Conservation (phyloP, 2,113 vertebrate species). For the Monarcha castaneiventris region DNA sequence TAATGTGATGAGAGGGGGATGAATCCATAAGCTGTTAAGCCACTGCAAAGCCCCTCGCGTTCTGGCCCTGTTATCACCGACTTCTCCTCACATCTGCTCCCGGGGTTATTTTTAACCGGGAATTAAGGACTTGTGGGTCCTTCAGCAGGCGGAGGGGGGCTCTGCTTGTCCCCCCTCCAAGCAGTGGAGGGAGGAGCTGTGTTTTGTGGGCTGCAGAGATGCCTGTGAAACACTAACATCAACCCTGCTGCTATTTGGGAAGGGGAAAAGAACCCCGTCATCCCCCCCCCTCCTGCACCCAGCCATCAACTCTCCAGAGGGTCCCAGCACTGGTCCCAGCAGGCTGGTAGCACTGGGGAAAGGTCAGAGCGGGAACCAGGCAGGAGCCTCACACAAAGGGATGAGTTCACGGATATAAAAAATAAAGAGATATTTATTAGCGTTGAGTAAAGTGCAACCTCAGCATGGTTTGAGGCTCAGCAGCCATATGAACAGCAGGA, state of each 20-base stretch:
- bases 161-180: too few relatives aligned
- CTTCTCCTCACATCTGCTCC: slow-evolving; percentile 50
- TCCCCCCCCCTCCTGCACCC: not conserved
- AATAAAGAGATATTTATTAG: slow-evolving; percentile 33
- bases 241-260: too few relatives aligned
- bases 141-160: not conserved
- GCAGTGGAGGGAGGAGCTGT: not conserved
- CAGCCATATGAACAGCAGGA: fast-evolving
- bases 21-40: slow-evolving; percentile 28
- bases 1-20: not conserved
- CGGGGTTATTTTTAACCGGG: slow-evolving; percentile 9
- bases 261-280: fast-evolving
- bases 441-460: not conserved
- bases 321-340: not conserved
- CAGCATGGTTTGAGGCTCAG: not conserved
- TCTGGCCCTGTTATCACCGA: not conserved
- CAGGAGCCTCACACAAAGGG: not conserved
- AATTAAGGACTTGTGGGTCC: not conserved
- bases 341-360: not conserved
- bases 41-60: not conserved
- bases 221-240: not conserved
- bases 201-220: not conserved
- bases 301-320: not conserved
- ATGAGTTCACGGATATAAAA: not conserved
- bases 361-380: not conserved